Base-by-base conservation (phyloP, 1,140 invertebrate genomes). In the Atta colombica region DNA sequence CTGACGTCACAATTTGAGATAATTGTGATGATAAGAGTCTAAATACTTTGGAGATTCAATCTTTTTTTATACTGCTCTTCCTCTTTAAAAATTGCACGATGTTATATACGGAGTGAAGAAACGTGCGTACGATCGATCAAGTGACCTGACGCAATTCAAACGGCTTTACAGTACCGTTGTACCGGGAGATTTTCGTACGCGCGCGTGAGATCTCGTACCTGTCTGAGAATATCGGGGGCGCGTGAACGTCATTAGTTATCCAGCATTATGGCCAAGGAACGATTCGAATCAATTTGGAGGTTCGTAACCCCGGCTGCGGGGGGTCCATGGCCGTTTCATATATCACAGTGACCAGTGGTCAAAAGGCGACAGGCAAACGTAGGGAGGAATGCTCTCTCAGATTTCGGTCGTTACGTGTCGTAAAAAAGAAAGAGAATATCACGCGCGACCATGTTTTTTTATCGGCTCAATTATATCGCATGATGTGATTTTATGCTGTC, bases 271-370 rank as follows among this genome's bases (percentile, higher is more conserved):
- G 89, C 31, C 85, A 39, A 55, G 80, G 78, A 88, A 92, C 91
- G 89, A 90, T 92, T 92, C 89, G 86, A 92, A 92, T 92, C 91
- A 92, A 92, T 92, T 92, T 90, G 80, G 86, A 87, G 88, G 86
- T 85, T 86, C 81, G 86, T 84, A 89, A 88, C 77, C 89, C 71
- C 68, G 55, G 49, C 55, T 87, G 60, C 81, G 86, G 88, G 88
- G 86, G 72, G 89, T 85, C 68, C 61, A 35, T 69, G 75, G 49
- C 69, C n/a, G 69, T 45, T 88, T 85, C 91, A 92, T 92, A 92
- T 88, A 92, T 92, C 91, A 92, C 87, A 18, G 82, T 28, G 61
- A 39, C 45, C 55, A 84, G 49, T 51, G 88, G 78, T 71, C 82
- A 39, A 88, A 75, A 85, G 66, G 65, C 35, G 53, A 53, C 21